A percentile compares a stretch with the other conserved stretches of the same genome.
phyloP scores from a whole-genome alignment of 2,888 invertebrate genomes.

The Orthosia cruda region DNA sequence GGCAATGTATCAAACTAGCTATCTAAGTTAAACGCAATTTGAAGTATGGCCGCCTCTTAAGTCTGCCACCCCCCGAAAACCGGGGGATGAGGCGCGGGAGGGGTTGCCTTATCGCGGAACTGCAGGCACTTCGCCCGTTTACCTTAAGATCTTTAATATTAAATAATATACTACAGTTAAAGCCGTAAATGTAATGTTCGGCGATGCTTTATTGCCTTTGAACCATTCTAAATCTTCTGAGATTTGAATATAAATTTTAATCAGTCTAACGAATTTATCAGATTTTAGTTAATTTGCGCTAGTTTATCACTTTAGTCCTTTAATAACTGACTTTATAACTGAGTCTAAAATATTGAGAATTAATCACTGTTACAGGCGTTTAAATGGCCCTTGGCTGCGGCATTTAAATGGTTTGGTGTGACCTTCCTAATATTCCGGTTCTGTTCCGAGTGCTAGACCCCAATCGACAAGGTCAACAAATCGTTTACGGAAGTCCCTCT shows the following conservation, averaged over 20 bases:
- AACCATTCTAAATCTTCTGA: slow-evolving; percentile 57
- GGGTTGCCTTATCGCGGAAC: slow-evolving; percentile 90
- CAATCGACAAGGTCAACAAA: slow-evolving; percentile 67
- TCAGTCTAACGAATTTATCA: slow-evolving; percentile 49
- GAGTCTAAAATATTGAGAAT: slow-evolving; percentile 47
- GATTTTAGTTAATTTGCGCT: slow-evolving; percentile 49
- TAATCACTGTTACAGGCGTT: slow-evolving; percentile 44
- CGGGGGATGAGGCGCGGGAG: slow-evolving; percentile 72
- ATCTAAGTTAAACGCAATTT: slow-evolving; percentile 91
- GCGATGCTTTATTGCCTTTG: slow-evolving; percentile 80
- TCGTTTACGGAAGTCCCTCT: slow-evolving; percentile 66
- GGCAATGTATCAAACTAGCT: slow-evolving; percentile 91
- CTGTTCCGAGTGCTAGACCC: slow-evolving; percentile 61
- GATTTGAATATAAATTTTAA: slow-evolving; percentile 59
- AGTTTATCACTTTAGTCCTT: slow-evolving; percentile 37
- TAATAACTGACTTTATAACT: slow-evolving; percentile 49
- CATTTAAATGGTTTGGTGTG: slow-evolving; percentile 53
- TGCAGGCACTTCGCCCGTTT: slow-evolving; percentile 90
- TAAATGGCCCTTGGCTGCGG: slow-evolving; percentile 44
- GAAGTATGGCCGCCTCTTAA: slow-evolving; percentile 91
- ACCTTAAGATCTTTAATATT: slow-evolving; percentile 92
- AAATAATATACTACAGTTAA: slow-evolving; percentile 90
- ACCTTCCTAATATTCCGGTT: slow-evolving; percentile 69
- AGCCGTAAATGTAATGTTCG: slow-evolving; percentile 83
- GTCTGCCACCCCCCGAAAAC: slow-evolving; percentile 86